phyloP scores from a whole-genome alignment of 1,140 invertebrate genomes.

The Halictus rubicundus region DNA sequence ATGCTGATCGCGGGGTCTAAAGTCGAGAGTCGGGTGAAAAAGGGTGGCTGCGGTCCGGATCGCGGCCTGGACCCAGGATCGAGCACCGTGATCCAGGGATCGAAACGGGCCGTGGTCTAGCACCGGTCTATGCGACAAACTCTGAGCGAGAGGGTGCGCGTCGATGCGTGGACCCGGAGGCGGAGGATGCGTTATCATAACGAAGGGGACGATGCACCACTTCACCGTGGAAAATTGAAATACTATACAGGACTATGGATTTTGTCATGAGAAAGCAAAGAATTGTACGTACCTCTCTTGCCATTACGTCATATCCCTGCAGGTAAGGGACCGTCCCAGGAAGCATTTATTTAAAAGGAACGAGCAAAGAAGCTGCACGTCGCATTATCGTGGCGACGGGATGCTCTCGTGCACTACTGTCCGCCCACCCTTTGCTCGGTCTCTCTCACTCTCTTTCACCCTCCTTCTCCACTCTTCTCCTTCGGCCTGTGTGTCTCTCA shows the following conservation, averaged over 20 bases:
- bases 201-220: too few species aligned
- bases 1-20: background rate
- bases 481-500: background rate
- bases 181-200: background rate
- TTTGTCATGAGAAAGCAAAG: slow-evolving; percentile 14
- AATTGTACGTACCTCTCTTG: slow-evolving; percentile 79
- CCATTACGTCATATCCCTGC: slow-evolving; percentile 82
- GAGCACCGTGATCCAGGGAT: too few species aligned
- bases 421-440: slow-evolving; percentile 60
- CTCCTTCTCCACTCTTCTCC: background rate
- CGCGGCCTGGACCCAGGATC: background rate
- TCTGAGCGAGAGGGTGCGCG: background rate
- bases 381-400: slow-evolving; percentile 59
- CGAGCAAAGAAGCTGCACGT: slow-evolving; percentile 59
- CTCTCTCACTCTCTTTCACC: slow-evolving; percentile 15
- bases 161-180: background rate
- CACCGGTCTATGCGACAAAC: background rate
- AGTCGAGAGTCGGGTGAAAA: background rate
- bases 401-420: slow-evolving; percentile 60
- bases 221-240: too few species aligned
- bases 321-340: slow-evolving; percentile 77
- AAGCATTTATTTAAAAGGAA: slow-evolving; percentile 69
- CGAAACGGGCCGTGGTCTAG: too few species aligned
- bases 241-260: too few species aligned
- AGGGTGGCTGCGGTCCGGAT: background rate